Evolutionary conservation across 92 coral and sea anemone species (phyloP), one percentile per base, ranked within the genome.

Genomic region (Paragorgia papillata): DNA sequence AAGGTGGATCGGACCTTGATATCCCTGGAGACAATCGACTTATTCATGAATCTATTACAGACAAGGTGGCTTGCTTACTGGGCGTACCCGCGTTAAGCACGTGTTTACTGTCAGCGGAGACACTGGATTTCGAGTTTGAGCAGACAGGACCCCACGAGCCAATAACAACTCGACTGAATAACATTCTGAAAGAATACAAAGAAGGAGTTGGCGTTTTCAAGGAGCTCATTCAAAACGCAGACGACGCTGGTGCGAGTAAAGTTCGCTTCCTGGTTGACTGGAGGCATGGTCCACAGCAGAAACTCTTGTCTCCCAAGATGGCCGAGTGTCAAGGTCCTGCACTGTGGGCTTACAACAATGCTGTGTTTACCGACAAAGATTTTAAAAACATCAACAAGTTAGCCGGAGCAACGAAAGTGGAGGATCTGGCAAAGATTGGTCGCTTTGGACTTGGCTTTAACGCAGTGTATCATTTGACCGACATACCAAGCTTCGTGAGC

Each of bases 401-500:
- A 19, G 97, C 93, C 17, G 84, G 83, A 55, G 97, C 93, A 33
- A 89, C 85, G 67, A 91, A 91, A 75, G 85, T 89, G 20, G 87
- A 88, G 40, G 97, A 91, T 73, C 93, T 88, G 28, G 83, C 80
- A 83, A 91, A 91, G 82, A 91, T 93, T 7, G 97, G 97, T 46
- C 97, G 87, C 76, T 91, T 89, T 79, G 97, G 97, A 18, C 80
- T 91, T 7, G 97, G 97, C 1, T 91, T 88, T 59, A 91, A 91
- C 51, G 97, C 97, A 7, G 96, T 90, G 34, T 90, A 90, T 50
- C 96, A 90, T 48, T 55, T 90, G 68, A 87, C 96, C 4, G 96
- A 90, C 34, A 88, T 53, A 20, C 96, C 96, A 7, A 88, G 92
- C 2, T 88, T 90, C n/a, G n/a, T 50, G 21, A 63, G 40, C 40